phyloP scores from a whole-genome alignment of 64 coral and sea anemone genomes.

The Platygyra sinensis region DNA sequence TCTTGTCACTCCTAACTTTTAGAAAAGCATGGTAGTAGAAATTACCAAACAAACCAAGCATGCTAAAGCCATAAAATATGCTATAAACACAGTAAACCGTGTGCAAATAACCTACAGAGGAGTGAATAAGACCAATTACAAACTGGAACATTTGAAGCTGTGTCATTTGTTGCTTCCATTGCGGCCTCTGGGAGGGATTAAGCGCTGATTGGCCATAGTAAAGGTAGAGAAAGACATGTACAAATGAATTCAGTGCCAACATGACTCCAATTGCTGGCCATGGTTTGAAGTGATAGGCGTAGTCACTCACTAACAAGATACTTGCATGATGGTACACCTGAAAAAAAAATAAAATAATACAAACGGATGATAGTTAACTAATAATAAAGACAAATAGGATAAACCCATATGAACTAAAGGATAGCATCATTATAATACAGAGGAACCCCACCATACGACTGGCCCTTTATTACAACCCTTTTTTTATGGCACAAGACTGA shows the following conservation, averaged over 20 bases:
- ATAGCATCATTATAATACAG: too few relatives aligned
- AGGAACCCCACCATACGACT: too few relatives aligned
- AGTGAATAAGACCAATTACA: constrained; percentile 64
- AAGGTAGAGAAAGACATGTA: constrained; percentile 85
- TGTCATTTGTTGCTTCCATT: constrained; percentile 73
- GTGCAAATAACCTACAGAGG: constrained; percentile 65
- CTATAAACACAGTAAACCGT: constrained; percentile 83
- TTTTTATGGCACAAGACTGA: too few relatives aligned
- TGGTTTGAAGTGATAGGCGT: constrained; percentile 45
- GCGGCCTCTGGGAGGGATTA: constrained; percentile 59
- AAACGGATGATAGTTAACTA: background rate
- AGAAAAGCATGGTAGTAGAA: constrained; percentile 87
- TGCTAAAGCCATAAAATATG: constrained; percentile 84
- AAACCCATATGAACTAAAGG: background rate
- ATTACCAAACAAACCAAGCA: constrained; percentile 81
- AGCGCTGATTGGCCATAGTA: constrained; percentile 87
- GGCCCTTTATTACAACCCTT: too few relatives aligned
- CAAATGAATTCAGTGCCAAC: constrained; percentile 82
- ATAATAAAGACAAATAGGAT: background rate
- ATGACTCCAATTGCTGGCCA: constrained; percentile 78
- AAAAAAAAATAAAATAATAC: background rate
- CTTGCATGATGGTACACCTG: constrained; percentile 87
- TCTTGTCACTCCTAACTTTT: constrained; percentile 42
- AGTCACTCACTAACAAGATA: constrained; percentile 75
- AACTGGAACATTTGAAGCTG: constrained; percentile 81